Percentiles rank a stretch among this genome's conserved stretches.
Conservation (phyloP, 2,888 invertebrate genomes). For the Pantelozetes paolii region DNA sequence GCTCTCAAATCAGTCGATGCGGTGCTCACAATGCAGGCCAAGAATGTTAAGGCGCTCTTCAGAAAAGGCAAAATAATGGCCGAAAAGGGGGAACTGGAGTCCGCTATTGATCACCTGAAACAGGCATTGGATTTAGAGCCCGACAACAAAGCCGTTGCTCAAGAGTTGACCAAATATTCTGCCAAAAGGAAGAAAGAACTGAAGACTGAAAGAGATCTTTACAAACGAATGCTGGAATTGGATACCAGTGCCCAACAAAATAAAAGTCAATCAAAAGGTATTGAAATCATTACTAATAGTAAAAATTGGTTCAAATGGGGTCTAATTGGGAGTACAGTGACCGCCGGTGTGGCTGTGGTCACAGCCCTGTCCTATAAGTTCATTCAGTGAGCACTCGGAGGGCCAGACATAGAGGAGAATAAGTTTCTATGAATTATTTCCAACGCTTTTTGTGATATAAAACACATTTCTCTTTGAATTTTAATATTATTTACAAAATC, state of each 20-base stretch:
- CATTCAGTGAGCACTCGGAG: background rate
- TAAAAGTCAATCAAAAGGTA: slow-evolving; percentile 10
- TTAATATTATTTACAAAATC: too few species aligned
- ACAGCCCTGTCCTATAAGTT: slow-evolving; percentile 15
- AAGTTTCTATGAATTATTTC: background rate
- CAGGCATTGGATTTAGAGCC: slow-evolving; percentile 64
- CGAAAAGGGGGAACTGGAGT: slow-evolving; percentile 65
- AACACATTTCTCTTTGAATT: background rate
- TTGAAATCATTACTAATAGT: background rate
- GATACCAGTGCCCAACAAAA: too few species aligned
- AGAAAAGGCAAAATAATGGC: slow-evolving; percentile 72
- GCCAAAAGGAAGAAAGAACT: slow-evolving; percentile 60
- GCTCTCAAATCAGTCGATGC: slow-evolving; percentile 76
- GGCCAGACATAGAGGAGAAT: too few species aligned
- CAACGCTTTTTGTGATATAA: too few species aligned
- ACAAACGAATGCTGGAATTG: slow-evolving; percentile 61
- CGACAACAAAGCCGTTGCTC: slow-evolving; percentile 60
- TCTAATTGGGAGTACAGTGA: background rate
- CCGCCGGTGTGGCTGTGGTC: slow-evolving; percentile 12
- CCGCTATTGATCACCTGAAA: slow-evolving; percentile 65
- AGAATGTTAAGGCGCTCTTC: slow-evolving; percentile 84
- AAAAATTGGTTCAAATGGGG: slow-evolving; percentile 22
- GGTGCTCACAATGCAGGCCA: slow-evolving; percentile 76
- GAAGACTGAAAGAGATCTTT: slow-evolving; percentile 62
- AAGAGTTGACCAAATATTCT: slow-evolving; percentile 59